These are phyloP conservation scores for Zaprionus vittiger DNA, from an alignment of 1,140 invertebrate species.

Conservation along the genomic window DNA sequence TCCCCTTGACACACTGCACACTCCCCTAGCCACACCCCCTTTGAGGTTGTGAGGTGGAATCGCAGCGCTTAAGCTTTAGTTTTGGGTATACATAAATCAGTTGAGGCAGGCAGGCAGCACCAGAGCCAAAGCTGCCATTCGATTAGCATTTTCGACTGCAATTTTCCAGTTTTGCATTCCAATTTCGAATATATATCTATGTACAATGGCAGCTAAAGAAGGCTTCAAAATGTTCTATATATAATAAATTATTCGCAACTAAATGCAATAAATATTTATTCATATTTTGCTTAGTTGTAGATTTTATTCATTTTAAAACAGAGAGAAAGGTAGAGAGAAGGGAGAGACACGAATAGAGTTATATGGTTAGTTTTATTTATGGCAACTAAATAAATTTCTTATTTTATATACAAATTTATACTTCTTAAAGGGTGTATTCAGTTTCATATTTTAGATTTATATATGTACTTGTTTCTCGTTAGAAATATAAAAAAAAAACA, in stretches of 20 bases:
- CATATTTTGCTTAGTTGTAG: too few species aligned
- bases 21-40: not conserved
- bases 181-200: not conserved
- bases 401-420: too few species aligned
- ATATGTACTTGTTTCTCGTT: too few species aligned
- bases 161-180: slow-evolving; percentile 7
- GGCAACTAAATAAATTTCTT: too few species aligned
- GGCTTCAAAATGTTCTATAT: too few species aligned
- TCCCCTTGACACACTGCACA: not conserved
- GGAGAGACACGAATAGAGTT: too few species aligned
- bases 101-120: not conserved
- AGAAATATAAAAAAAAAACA: too few species aligned
- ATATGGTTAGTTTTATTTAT: too few species aligned
- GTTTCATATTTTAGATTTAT: too few species aligned
- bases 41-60: not conserved
- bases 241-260: not conserved
- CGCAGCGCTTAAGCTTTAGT: slow-evolving; percentile 43
- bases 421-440: too few species aligned
- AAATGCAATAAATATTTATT: not conserved
- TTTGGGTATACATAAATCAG: slow-evolving; percentile 57
- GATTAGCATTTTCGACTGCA: slow-evolving; percentile 46
- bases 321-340: too few species aligned
- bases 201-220: not conserved
- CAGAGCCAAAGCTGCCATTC: slow-evolving; percentile 31
- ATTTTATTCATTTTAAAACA: too few species aligned